A percentile compares a stretch with the other conserved stretches of the same genome.
phyloP scores from a whole-genome alignment of 2,888 invertebrate species.

The Xestoiulus laeticollis region DNA sequence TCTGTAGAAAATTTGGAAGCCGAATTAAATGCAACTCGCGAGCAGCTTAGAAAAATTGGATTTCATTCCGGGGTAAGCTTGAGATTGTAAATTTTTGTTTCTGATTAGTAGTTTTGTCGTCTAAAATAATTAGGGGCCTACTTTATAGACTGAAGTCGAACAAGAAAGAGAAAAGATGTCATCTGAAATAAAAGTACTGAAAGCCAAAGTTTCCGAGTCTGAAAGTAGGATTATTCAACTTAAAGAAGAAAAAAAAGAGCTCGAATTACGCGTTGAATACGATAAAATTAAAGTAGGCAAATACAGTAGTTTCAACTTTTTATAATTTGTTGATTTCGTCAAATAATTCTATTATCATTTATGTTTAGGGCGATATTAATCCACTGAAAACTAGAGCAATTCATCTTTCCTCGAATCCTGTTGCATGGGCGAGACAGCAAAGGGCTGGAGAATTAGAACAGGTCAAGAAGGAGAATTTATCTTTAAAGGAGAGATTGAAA shows the following conservation, averaged over 20 bases:
- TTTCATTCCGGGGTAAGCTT: conserved; percentile 10
- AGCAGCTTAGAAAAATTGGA: conserved; percentile 38
- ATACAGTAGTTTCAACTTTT: background rate
- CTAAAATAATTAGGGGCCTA: background rate
- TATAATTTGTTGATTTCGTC: too few relatives aligned
- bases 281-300: background rate
- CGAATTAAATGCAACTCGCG: background rate
- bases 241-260: conserved; percentile 15
- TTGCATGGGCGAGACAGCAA: background rate
- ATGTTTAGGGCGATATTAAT: conserved; percentile 45
- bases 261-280: conserved; percentile 38
- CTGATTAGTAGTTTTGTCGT: background rate
- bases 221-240: background rate
- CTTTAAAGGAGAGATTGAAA: conserved; percentile 57
- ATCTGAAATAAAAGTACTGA: conserved; percentile 31
- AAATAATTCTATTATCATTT: too few relatives aligned
- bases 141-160: conserved; percentile 31
- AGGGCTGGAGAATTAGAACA: conserved; percentile 50
- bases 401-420: conserved; percentile 50
- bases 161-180: background rate
- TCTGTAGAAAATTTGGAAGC: conserved; percentile 16
- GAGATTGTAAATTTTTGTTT: background rate
- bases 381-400: conserved; percentile 43
- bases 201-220: background rate
- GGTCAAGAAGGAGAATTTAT: conserved; percentile 57